phyloP scores from a whole-genome alignment of 1,140 invertebrate genomes.

The Apis dorsata region DNA sequence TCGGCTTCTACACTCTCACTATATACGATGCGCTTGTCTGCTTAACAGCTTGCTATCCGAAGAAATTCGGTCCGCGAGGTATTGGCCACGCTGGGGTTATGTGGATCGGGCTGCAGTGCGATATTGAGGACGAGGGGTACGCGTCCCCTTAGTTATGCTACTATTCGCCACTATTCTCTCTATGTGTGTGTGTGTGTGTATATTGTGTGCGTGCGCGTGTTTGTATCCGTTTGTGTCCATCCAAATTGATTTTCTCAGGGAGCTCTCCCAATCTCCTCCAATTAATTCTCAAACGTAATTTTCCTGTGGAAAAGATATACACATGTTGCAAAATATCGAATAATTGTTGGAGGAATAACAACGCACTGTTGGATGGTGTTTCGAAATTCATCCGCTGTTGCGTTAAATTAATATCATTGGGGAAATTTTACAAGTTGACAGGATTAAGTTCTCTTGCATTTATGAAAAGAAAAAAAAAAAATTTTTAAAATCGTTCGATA shows the following conservation, averaged over 20 bases:
- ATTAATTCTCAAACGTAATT: neutral
- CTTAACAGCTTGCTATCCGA: constrained; percentile 84
- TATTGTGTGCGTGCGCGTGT: neutral
- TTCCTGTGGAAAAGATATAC: neutral
- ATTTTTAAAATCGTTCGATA: too few relatives aligned
- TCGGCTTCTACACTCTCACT: constrained; percentile 74
- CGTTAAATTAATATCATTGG: too few relatives aligned
- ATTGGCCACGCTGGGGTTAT: constrained; percentile 89
- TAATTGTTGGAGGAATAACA: too few relatives aligned
- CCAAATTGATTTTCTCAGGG: neutral
- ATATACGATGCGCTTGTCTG: constrained; percentile 79
- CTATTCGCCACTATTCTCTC: constrained; percentile 13
- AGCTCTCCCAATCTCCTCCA: neutral
- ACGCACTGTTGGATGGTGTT: too few relatives aligned
- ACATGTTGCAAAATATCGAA: neutral
- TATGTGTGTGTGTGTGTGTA: neutral
- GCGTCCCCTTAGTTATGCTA: constrained; percentile 67
- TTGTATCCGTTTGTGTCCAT: neutral
- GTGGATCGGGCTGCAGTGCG: constrained; percentile 81
- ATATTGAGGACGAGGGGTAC: constrained; percentile 81
- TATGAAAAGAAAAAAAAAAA: too few relatives aligned
- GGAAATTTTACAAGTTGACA: too few relatives aligned
- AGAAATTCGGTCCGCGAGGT: constrained; percentile 91
- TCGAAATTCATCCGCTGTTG: too few relatives aligned
- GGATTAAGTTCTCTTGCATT: too few relatives aligned